Base-by-base conservation (phyloP, 2,797 vertebrate genomes). In the Propithecus deckenii region DNA sequence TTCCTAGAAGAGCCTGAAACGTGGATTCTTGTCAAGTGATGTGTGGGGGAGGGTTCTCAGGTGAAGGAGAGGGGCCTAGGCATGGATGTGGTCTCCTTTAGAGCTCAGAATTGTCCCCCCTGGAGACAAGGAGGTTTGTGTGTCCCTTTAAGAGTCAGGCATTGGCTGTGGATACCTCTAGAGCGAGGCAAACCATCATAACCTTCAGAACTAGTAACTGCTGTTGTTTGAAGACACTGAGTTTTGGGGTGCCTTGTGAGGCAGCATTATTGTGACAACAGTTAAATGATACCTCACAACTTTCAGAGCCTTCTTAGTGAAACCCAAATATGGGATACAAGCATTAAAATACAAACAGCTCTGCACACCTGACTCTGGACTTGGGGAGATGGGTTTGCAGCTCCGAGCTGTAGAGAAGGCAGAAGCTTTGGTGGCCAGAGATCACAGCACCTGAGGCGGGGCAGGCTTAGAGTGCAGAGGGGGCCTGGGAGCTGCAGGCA, bases 1-100 rank as follows among this genome's bases (percentile, higher is more conserved):
- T 97, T 94, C 43, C 81, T 89, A 79, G 30, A 79, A 86, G 52
- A 91, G 13, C 11, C 72, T 89, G 41, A 72, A 95, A 71, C 65
- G 48, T 67, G 13, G 30, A 5, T 86, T 78, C 22, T 85, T 46
- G 35, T 32, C 30, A 94, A 92, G 25, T 9, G 46, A 46, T 69
- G 48, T 30, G n/a, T 87, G 52, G 74, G 38, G 74, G 18, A 86
- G 38, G 17, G 35, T 14, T 94, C 72, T 87, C 65, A 93, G 76
- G 43, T 93, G 74, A 63, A 81, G n/a, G 20, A 28, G 12, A 30
- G 4, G 7, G 15, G 18, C 20, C 4, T 50, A 52, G 17, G 25
- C 55, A 32, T 87, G 8, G 32, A 14, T 43, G 14, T 79, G 15
- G 43, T 67, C 25, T 94, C 7, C 15, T 11, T 38, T 57, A 22